Evolutionary conservation across 2,113 vertebrate species (phyloP).

Genomic region (Cairina moschata): DNA sequence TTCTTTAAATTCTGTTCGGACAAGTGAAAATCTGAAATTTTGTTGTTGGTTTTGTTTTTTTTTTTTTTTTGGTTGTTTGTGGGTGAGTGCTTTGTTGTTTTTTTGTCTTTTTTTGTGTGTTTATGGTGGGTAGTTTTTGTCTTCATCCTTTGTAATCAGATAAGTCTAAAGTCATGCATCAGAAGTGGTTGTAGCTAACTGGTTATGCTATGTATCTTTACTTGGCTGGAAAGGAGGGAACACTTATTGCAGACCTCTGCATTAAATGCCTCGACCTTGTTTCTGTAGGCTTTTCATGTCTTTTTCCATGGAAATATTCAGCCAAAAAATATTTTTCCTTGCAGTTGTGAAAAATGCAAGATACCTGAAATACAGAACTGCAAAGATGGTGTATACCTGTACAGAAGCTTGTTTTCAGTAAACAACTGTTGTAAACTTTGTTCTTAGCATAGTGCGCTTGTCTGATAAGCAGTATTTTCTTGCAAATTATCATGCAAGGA

Average conservation of each 20-base stretch:
- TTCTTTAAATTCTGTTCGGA: neutral
- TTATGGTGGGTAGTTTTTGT: neutral
- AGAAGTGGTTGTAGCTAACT: neutral
- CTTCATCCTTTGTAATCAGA: neutral
- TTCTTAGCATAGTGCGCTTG: neutral
- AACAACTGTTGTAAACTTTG: neutral
- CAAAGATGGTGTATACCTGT: neutral
- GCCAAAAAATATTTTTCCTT: neutral
- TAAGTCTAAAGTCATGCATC: neutral
- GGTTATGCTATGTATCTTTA: rapidly evolving
- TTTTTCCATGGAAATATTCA: neutral
- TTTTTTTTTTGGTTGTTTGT: too few relatives aligned
- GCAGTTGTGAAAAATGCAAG: neutral
- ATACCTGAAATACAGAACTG: neutral
- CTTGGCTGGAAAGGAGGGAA: neutral
- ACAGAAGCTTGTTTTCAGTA: neutral
- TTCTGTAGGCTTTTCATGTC: neutral
- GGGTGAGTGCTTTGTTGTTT: neutral
- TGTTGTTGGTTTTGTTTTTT: too few relatives aligned
- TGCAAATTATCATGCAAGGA: neutral
- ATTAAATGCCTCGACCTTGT: neutral
- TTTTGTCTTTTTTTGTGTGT: neutral
- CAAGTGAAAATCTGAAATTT: neutral
- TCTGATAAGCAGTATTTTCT: neutral
- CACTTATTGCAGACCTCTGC: neutral